phyloP scores from a whole-genome alignment of 2,888 invertebrate genomes.

The Oscheius sp. region DNA sequence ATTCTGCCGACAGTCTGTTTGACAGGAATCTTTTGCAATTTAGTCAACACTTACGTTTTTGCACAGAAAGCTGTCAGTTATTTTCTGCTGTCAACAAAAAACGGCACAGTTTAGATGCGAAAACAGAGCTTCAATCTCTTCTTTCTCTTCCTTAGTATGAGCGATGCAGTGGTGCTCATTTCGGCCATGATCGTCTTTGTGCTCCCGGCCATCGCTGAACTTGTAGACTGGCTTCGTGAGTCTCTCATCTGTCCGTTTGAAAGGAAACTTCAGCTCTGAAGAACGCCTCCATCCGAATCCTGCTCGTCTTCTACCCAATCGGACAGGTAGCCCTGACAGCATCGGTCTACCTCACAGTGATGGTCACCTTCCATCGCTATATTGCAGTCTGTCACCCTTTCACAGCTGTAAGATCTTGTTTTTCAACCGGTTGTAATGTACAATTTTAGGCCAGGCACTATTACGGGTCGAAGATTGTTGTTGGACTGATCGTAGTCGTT shows the following conservation, averaged over 20 bases:
- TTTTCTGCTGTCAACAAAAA: too few relatives aligned
- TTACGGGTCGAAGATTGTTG: conserved; percentile 36
- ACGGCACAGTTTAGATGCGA: conserved; percentile 55
- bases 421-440: neutral
- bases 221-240: conserved; percentile 39
- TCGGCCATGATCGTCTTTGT: conserved; percentile 65
- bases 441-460: neutral
- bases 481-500: conserved; percentile 47
- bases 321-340: conserved; percentile 61
- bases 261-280: conserved; percentile 9
- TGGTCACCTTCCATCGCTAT: conserved; percentile 67
- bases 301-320: conserved; percentile 61
- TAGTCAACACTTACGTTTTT: conserved; percentile 63
- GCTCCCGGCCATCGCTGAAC: conserved; percentile 64
- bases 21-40: conserved; percentile 64
- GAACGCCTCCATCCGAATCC: conserved; percentile 37
- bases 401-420: neutral
- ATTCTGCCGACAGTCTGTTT: conserved; percentile 63
- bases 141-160: conserved; percentile 58
- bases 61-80: conserved; percentile 57
- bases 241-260: neutral
- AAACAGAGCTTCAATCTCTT: conserved; percentile 66
- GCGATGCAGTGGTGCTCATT: conserved; percentile 60
- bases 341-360: conserved; percentile 66
- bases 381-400: conserved; percentile 69